Evolutionary conservation across 2,888 invertebrate genomes (phyloP), one percentile per base, ranked within the genome.

Genomic region (Morpho deidamia): DNA sequence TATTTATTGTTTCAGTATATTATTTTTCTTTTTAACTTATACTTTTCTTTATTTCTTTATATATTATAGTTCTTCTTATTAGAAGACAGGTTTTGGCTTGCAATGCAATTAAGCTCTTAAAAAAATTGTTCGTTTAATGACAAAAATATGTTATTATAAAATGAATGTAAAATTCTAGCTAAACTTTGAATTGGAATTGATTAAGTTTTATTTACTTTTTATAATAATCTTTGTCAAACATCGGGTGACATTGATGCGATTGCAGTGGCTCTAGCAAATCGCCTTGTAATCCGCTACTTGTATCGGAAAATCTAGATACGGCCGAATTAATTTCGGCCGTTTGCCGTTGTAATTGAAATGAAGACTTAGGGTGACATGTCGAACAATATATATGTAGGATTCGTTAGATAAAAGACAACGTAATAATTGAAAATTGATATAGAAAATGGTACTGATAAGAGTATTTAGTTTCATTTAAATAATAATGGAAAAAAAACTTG

Each of bases 221-320:
- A 23, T 58, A 53, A 32, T 42, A 63, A 14, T 84, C 80, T 83
- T 65, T 82, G 81, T 2, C 55, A 38, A 42, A 41, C 63, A 61
- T 64, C 64, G 64, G 71, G 63, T 70, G 76, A 68, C 69, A 69
- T 79, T 79, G 78, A 81, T 71, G 73, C 71, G 79, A 83, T 79
- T 80, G 78, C 73, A 72, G 69, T 61, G 68, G 67, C 68, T 72
- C 68, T 70, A 77, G 81, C 85, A 82, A 85, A 88, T 87, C 81
- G 84, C 67, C 76, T 72, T 63, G 72, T 86, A 87, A 88, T 87
- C 83, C 79, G 68, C 76, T 78, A 77, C 81, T 80, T 76, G 75
- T 79, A 78, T 78, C 74, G 74, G 70, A 68, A 75, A 76, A 83
- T 83, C 79, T 76, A 70, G 81, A 83, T 83, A 82, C 78, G 76